These are phyloP conservation scores for Metopolophium dirhodum DNA, from an alignment of 1,140 invertebrate species.

Conservation along the genomic window DNA sequence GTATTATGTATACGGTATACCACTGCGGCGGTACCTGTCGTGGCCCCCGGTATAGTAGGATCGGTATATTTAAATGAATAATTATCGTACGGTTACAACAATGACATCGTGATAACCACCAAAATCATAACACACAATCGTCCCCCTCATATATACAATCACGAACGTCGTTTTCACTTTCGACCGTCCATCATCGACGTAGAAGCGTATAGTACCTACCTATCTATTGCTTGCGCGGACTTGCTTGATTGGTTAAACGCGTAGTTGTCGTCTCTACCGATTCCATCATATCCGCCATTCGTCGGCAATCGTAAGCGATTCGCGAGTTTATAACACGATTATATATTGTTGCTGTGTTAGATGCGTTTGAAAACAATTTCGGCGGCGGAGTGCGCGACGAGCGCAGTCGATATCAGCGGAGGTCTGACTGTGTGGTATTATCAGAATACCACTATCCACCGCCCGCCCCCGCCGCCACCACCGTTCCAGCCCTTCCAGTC, in stretches of 20 bases:
- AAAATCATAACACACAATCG: not conserved
- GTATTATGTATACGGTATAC: too few species aligned
- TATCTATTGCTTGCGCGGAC: not conserved
- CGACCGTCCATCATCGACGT: not conserved
- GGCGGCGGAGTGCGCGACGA: conserved; percentile 1
- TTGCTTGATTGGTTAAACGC: not conserved
- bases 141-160: too few species aligned
- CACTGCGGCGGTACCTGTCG: too few species aligned
- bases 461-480: not conserved
- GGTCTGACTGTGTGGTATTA: conserved; percentile 10
- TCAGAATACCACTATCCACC: not conserved
- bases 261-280: not conserved
- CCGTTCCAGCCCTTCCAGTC: conserved; percentile 32
- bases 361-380: not conserved
- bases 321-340: too few species aligned
- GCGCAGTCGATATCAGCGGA: conserved; percentile 31
- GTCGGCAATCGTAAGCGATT: not conserved
- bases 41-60: too few species aligned
- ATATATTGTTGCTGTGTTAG: not conserved
- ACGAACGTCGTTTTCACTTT: not conserved
- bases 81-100: too few species aligned
- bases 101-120: too few species aligned
- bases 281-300: not conserved
- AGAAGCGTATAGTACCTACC: not conserved
- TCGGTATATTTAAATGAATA: too few species aligned